Conservation (phyloP, 2,888 invertebrate species). For the Cheilosia vernalis region DNA sequence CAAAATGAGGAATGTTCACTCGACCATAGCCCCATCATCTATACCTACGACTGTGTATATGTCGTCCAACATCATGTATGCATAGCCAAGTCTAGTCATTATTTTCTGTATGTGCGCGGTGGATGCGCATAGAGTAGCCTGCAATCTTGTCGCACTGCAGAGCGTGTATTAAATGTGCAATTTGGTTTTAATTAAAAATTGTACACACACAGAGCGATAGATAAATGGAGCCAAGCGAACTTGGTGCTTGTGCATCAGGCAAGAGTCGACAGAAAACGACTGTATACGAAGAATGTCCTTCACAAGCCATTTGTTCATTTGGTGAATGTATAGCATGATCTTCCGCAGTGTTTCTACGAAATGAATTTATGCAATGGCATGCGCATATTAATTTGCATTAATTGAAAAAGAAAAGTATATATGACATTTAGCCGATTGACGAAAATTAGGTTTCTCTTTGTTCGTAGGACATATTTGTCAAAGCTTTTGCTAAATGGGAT, state of each 20-base stretch:
- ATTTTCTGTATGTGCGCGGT: neutral
- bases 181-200: conserved; percentile 64
- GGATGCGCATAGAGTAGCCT: conserved; percentile 31
- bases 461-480: conserved; percentile 15
- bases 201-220: conserved; percentile 3
- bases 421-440: conserved; percentile 13
- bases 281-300: conserved; percentile 22
- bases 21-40: neutral
- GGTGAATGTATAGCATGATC: conserved; percentile 22
- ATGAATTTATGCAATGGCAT: conserved; percentile 43
- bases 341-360: conserved; percentile 19
- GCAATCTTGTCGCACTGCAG: conserved; percentile 24
- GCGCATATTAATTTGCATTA: conserved; percentile 47
- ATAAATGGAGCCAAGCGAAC: conserved; percentile 1
- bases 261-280: conserved; percentile 5
- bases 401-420: conserved; percentile 1
- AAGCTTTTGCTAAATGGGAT: conserved; percentile 13
- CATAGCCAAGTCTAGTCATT: neutral
- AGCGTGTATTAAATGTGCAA: conserved; percentile 24
- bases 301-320: conserved; percentile 27
- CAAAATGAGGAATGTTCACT: conserved; percentile 54
- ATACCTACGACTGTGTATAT: neutral
- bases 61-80: neutral
- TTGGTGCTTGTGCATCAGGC: neutral
- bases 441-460: conserved; percentile 6